Base-by-base conservation (phyloP, 2,113 vertebrate genomes). In the Mustelus asterias region DNA sequence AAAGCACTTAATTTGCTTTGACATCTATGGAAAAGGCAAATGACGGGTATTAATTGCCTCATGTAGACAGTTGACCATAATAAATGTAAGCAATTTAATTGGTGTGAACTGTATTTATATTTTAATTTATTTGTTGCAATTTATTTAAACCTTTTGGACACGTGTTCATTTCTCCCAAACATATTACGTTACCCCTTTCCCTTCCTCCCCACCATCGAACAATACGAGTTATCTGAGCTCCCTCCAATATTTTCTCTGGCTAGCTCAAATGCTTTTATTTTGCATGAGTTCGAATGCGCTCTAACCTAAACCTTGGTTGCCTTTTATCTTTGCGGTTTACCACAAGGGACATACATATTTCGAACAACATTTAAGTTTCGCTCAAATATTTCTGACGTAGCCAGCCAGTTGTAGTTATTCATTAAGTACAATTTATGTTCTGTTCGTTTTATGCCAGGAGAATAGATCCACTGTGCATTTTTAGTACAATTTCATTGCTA, bases 391-490 rank as follows among this genome's bases (percentile, higher is more conserved):
- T 92, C 33, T 37, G 60, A 63, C 33, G 6, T 14, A 65, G 65
- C 60, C 63, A 92, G 63, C 0, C 54, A 16, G 24, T 89, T 29
- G 41, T 3, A 29, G 26, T 29, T 90, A 60, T 60, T 37, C 60
- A 63, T 65, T 37, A 20, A 18, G 14, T 37, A 93, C 29, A 65
- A 93, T 65, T 93, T 65, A 18, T 37, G 60, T 93, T 93, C 60
- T 93, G 89, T 93, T 65, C 89, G 65, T 93, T 67, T 65, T 93
- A 22, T 65, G 41, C 89, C n/a, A 7, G 89, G 89, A 93, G 60
- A 67, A 93, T 22, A 65, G 89, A 67, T 65, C 89, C 89, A 92
- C 63, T 92, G 89, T 65, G 33, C n/a, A 20, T 93, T 65, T 24
- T n/a, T 65, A 22, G 18, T 93, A 41, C 60, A 37, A 65, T 93